Conservation (phyloP, 2,888 invertebrate genomes). For the Leptinotarsa tumamoca region DNA sequence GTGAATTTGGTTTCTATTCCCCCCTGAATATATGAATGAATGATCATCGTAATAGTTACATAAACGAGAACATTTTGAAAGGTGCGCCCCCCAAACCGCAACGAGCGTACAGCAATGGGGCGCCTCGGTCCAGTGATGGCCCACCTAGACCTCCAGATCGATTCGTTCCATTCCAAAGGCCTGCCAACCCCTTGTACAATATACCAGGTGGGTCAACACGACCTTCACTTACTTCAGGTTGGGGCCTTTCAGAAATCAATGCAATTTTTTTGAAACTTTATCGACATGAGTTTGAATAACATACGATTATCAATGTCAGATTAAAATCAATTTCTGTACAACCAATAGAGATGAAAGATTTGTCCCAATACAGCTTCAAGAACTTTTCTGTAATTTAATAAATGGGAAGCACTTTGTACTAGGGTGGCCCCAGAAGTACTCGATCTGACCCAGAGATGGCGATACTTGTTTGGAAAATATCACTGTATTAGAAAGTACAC, state of each 20-base stretch:
- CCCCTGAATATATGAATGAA: neutral
- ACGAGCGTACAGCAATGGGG: slow-evolving; percentile 69
- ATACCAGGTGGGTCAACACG: slow-evolving; percentile 71
- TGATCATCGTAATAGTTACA: slow-evolving; percentile 5
- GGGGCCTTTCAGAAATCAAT: slow-evolving; percentile 26
- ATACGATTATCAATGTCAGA: no score
- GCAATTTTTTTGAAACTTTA: neutral
- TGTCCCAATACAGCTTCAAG: no score
- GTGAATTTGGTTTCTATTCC: neutral
- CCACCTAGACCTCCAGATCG: slow-evolving; percentile 64
- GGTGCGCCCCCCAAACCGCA: slow-evolving; percentile 73
- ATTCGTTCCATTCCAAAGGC: slow-evolving; percentile 65
- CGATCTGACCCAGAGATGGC: no score
- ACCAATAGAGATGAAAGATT: no score
- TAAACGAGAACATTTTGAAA: slow-evolving; percentile 49
- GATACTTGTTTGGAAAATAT: no score
- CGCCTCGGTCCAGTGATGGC: slow-evolving; percentile 63
- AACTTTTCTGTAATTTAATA: no score
- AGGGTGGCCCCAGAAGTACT: no score
- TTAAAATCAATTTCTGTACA: no score
- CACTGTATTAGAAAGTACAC: no score
- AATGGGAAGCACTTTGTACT: no score
- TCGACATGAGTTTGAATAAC: no score
- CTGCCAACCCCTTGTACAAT: slow-evolving; percentile 69
- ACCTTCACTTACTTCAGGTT: slow-evolving; percentile 42